phyloP scores from a whole-genome alignment of 1,140 invertebrate genomes.

The Linepithema humile region DNA sequence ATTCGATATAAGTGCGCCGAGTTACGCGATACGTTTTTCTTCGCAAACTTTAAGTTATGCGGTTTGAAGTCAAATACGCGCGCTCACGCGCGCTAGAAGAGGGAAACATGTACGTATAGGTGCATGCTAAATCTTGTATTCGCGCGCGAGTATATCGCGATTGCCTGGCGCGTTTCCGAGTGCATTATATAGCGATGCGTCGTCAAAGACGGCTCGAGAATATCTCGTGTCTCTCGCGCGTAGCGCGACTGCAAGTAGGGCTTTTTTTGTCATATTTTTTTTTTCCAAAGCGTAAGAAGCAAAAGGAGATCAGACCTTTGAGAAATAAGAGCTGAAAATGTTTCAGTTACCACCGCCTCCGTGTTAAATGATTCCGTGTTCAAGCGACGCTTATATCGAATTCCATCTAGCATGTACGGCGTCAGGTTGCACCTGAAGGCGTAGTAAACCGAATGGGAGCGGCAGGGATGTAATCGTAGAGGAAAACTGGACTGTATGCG shows the following conservation, averaged over 20 bases:
- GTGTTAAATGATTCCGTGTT: constrained; percentile 57
- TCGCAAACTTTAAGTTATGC: constrained; percentile 33
- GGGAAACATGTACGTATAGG: background rate
- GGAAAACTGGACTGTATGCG: background rate
- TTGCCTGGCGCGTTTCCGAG: constrained; percentile 13
- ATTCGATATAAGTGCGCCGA: constrained; percentile 45
- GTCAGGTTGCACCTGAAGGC: constrained; percentile 57
- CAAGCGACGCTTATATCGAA: constrained; percentile 56
- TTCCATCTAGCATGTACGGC: constrained; percentile 55
- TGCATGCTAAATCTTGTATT: constrained; percentile 9
- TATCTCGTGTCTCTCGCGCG: constrained; percentile 14
- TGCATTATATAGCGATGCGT: constrained; percentile 30
- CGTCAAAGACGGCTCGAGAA: constrained; percentile 35
- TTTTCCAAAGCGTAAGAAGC: background rate
- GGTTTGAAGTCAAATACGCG: constrained; percentile 28
- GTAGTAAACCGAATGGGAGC: constrained; percentile 53
- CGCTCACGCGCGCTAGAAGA: background rate
- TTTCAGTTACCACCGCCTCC: constrained; percentile 33
- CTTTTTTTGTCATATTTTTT: background rate
- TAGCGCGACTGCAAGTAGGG: background rate
- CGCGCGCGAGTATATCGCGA: constrained; percentile 25
- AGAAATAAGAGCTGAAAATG: constrained; percentile 55
- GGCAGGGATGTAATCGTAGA: constrained; percentile 43
- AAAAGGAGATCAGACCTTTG: constrained; percentile 46
- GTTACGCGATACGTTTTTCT: constrained; percentile 35